These are phyloP conservation scores for Pachyseris speciosa DNA, from an alignment of 64 coral and sea anemone genomes.

Conservation along the genomic window DNA sequence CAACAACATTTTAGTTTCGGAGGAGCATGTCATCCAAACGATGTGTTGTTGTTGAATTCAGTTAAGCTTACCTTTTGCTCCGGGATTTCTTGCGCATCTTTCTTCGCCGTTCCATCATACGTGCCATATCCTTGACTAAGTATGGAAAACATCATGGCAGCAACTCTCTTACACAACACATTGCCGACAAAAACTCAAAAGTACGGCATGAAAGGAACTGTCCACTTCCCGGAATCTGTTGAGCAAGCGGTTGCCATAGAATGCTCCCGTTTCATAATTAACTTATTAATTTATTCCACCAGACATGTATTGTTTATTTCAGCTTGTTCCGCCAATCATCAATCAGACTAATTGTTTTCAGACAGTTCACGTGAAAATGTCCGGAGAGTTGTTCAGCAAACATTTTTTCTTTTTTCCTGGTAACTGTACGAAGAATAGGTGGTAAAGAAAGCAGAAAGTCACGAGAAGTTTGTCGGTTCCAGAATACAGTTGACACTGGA, in stretches of 20 bases:
- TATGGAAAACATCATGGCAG: conserved; percentile 36
- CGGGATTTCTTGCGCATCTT: conserved; percentile 39
- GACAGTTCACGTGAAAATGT: background rate
- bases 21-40: background rate
- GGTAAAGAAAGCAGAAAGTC: too few species aligned
- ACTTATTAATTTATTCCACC: conserved; percentile 36
- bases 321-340: background rate
- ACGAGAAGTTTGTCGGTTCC: too few species aligned
- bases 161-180: background rate
- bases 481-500: too few species aligned
- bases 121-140: conserved; percentile 74
- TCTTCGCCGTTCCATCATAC: conserved; percentile 67
- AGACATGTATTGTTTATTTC: background rate
- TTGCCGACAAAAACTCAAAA: background rate
- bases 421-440: too few species aligned
- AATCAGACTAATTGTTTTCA: background rate
- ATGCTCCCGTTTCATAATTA: background rate
- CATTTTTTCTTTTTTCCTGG: too few species aligned
- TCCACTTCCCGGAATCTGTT: background rate
- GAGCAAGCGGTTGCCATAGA: conserved; percentile 50
- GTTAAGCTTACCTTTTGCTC: conserved; percentile 1
- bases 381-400: background rate
- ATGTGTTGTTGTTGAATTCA: background rate
- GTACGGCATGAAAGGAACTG: background rate
- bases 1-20: background rate